phyloP scores from a whole-genome alignment of 2,113 vertebrate species.

The Pogonocichla stellata region DNA sequence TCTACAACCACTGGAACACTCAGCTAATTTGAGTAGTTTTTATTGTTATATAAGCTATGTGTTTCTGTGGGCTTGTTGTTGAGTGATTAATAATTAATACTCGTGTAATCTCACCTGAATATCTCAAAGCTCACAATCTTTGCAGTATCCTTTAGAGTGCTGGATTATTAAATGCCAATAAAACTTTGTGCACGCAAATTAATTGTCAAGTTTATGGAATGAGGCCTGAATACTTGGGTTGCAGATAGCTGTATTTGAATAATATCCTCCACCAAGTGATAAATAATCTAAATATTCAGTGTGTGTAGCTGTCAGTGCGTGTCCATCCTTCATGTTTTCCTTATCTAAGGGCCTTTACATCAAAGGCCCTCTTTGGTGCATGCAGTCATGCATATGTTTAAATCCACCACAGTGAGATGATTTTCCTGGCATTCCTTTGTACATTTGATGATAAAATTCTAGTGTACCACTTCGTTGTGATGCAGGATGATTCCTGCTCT shows the following conservation, averaged over 20 bases:
- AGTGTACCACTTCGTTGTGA: accelerated
- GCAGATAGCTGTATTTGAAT: background rate
- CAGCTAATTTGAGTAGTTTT: background rate
- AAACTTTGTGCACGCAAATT: background rate
- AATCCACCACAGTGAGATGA: background rate
- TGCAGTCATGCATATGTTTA: background rate
- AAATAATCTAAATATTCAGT: background rate
- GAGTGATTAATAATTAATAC: background rate
- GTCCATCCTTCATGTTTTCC: background rate
- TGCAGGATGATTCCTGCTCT: background rate
- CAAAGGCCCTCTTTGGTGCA: background rate
- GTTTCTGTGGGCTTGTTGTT: background rate
- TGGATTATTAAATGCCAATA: background rate
- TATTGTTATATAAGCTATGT: accelerated
- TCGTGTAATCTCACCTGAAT: background rate
- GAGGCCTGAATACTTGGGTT: background rate
- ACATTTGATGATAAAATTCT: background rate
- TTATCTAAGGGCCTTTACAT: background rate
- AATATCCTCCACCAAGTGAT: background rate
- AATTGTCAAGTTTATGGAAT: background rate
- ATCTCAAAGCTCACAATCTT: background rate
- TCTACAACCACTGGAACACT: background rate
- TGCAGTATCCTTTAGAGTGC: background rate
- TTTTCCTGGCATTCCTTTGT: background rate
- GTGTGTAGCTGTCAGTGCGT: background rate